phyloP scores from a whole-genome alignment of 1,140 invertebrate species.

The Tetramorium simillimum region DNA sequence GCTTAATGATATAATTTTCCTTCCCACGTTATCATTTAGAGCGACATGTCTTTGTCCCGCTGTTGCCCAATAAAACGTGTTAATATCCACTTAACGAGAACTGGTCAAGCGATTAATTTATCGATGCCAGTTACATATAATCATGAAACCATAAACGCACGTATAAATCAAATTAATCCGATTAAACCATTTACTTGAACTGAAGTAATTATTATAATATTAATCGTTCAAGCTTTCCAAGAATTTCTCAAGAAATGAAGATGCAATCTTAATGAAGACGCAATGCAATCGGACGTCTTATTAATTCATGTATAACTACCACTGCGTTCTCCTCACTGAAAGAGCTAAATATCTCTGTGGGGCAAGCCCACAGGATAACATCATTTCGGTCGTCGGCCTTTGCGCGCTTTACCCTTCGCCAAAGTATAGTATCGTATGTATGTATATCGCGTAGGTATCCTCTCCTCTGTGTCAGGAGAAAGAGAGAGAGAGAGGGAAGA shows the following conservation, averaged over 20 bases:
- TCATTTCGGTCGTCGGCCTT: constrained; percentile 38
- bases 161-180: background rate
- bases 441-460: background rate
- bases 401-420: constrained; percentile 4
- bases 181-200: background rate
- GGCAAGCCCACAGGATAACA: background rate
- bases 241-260: background rate
- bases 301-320: background rate
- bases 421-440: constrained; percentile 38
- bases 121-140: background rate
- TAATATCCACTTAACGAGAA: background rate
- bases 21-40: background rate
- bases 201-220: background rate
- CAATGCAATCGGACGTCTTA: background rate
- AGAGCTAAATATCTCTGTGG: constrained; percentile 25
- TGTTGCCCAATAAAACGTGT: background rate
- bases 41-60: background rate
- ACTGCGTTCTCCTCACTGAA: background rate
- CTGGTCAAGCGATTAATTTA: background rate
- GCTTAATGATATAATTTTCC: constrained; percentile 15
- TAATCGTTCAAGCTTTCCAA: background rate
- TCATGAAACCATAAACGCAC: background rate
- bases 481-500: background rate
- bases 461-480: background rate
- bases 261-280: too few species aligned